Evolutionary conservation across 2,888 invertebrate species (phyloP).

Genomic region (Meiosimyza platycephala): DNA sequence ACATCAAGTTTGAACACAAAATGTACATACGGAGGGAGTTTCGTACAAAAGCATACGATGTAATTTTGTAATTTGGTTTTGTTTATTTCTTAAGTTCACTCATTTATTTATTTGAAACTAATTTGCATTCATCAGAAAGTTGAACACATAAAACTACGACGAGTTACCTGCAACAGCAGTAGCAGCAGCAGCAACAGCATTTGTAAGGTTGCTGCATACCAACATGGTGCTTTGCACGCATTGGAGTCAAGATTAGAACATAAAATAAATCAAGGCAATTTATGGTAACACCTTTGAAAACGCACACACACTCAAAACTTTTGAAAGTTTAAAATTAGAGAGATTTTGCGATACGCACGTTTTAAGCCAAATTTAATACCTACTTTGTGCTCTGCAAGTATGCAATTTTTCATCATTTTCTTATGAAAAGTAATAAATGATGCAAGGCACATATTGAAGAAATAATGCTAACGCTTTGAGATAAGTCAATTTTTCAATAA

Average conservation of each 20-base stretch:
- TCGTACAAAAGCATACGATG: background rate
- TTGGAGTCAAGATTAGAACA: background rate
- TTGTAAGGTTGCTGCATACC: background rate
- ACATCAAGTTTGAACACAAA: no score
- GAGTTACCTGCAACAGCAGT: no score
- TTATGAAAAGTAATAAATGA: no score
- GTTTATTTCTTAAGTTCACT: background rate
- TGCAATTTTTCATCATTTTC: no score
- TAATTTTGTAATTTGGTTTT: background rate
- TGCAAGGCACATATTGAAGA: no score
- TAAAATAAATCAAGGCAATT: slow-evolving; percentile 17
- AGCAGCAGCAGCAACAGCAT: background rate
- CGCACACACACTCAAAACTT: background rate
- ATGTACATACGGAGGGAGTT: no score
- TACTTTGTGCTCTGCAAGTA: no score
- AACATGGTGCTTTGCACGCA: background rate
- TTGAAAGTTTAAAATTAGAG: background rate
- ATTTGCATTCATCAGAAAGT: slow-evolving; percentile 20
- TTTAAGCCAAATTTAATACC: no score
- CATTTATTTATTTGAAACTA: slow-evolving; percentile 9
- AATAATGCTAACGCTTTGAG: no score
- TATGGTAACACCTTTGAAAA: slow-evolving; percentile 5
- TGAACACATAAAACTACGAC: background rate
- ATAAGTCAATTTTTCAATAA: background rate
- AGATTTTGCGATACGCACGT: background rate